A percentile compares a stretch with the other conserved stretches of the same genome.
Evolutionary conservation across 2,888 invertebrate species (phyloP).

Genomic region (Bellardia pandia): DNA sequence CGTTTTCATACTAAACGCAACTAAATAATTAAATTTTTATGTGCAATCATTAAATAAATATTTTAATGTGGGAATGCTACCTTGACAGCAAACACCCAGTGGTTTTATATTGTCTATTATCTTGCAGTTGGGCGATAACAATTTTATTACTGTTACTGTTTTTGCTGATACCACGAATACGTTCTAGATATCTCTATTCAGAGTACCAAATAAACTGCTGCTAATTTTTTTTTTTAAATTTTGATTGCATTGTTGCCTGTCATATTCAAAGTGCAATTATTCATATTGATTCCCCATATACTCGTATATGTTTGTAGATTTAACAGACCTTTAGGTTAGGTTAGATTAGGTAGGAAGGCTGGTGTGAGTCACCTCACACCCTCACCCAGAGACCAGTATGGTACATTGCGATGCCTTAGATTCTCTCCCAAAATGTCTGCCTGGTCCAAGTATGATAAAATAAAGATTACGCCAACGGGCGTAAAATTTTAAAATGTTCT

Average conservation of each 20-base stretch:
- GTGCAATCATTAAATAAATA: not conserved
- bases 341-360: too few species aligned
- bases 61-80: slow-evolving; percentile 10
- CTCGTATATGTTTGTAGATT: too few species aligned
- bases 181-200: not conserved
- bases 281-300: too few species aligned
- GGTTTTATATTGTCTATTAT: not conserved
- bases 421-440: too few species aligned
- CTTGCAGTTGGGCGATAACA: not conserved
- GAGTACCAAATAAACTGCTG: not conserved
- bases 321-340: too few species aligned
- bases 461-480: too few species aligned
- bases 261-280: too few species aligned
- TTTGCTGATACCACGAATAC: not conserved
- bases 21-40: not conserved
- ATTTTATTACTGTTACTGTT: not conserved
- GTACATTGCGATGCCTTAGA: too few species aligned
- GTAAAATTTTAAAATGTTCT: too few species aligned
- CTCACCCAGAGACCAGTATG: too few species aligned
- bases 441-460: too few species aligned
- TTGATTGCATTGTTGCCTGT: not conserved
- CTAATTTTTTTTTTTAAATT: not conserved
- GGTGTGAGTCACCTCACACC: too few species aligned
- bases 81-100: not conserved
- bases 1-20: not conserved